Conservation (phyloP, 2,113 vertebrate species). For the Vidua chalybeata region DNA sequence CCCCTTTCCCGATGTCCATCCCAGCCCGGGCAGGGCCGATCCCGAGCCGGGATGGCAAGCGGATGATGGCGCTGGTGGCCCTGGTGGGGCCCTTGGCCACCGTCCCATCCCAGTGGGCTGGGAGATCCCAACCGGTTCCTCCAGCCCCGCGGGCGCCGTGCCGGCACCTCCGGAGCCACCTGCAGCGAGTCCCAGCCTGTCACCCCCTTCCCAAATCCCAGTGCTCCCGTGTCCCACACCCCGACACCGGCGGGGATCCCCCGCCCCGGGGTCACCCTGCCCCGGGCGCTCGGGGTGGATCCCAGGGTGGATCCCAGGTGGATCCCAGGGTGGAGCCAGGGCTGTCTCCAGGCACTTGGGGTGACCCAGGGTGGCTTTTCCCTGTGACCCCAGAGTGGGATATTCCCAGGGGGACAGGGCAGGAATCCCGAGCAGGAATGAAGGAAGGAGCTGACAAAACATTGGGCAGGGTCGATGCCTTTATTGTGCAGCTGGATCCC, state of each 20-base stretch:
- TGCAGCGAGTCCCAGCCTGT: not conserved
- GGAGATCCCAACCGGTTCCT: slow-evolving; percentile 1
- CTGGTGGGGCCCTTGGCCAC: not conserved
- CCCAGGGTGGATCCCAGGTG: not conserved
- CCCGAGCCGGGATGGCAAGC: not conserved
- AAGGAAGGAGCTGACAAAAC: not conserved
- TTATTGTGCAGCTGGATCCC: slow-evolving; percentile 31
- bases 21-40: not conserved
- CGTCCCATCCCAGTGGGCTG: not conserved
- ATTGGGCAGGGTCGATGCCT: not conserved
- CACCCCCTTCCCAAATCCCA: not conserved
- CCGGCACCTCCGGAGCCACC: not conserved
- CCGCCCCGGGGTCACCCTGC: not conserved
- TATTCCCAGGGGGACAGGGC: not conserved
- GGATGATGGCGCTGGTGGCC: not conserved
- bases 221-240: not conserved
- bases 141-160: not conserved
- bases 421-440: accelerated
- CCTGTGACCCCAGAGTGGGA: not conserved
- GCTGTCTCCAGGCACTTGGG: not conserved
- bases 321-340: not conserved
- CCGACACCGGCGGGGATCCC: accelerated
- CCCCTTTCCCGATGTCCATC: not conserved
- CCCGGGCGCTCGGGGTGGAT: not conserved
- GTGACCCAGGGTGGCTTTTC: not conserved